Evolutionary conservation across 2,888 invertebrate species (phyloP).

Genomic region (Actias luna): DNA sequence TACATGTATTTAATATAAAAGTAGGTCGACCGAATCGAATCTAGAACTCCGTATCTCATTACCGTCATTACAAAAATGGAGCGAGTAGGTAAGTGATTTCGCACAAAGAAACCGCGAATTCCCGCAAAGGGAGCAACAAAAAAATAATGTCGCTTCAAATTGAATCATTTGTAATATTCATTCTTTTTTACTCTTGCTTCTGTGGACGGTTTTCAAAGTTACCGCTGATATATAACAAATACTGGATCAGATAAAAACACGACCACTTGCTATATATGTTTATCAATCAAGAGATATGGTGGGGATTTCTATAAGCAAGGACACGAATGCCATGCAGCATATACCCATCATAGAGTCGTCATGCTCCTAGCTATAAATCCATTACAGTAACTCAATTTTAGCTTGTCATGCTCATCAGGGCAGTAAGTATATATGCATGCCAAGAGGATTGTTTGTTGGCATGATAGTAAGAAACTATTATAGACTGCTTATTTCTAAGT

Average conservation of each 20-base stretch:
- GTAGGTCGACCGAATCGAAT: conserved; percentile 23
- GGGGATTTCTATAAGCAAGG: too few relatives aligned
- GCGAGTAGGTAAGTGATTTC: conserved; percentile 57
- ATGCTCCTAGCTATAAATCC: too few relatives aligned
- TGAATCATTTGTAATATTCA: conserved; percentile 77
- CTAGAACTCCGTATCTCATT: conserved; percentile 49
- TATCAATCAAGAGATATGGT: too few relatives aligned
- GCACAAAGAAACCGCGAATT: conserved; percentile 56
- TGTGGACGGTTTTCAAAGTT: conserved; percentile 51
- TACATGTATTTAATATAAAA: conserved; percentile 17
- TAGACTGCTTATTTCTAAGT: too few relatives aligned
- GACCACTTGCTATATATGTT: too few relatives aligned
- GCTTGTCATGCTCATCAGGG: too few relatives aligned
- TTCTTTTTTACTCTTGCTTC: conserved; percentile 63
- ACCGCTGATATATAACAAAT: conserved; percentile 24
- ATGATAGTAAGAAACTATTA: too few relatives aligned
- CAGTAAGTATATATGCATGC: too few relatives aligned
- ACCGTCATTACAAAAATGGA: conserved; percentile 52
- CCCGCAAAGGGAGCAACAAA: conserved; percentile 55
- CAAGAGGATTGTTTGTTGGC: too few relatives aligned
- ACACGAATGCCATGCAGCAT: too few relatives aligned
- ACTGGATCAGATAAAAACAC: conserved; percentile 7
- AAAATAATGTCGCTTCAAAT: conserved; percentile 70
- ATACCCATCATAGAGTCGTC: too few relatives aligned
- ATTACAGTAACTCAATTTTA: too few relatives aligned